Conservation (phyloP, 2,113 vertebrate genomes). For the pig (Sus scrofa) region T2T-Sscrofa CM000820.6:19630001-19630500, state of each 20-base stretch:
- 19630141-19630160: too few species aligned
- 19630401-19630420: not conserved
- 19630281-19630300: slow-evolving; percentile 2
- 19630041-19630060: too few species aligned
- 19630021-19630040: too few species aligned
- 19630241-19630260: not conserved
- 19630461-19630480: not conserved
- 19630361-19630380: not conserved
- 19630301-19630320: not conserved
- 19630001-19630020: too few species aligned
- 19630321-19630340: not conserved
- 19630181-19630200: slow-evolving; percentile 21
- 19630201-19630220: not conserved
- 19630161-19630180: too few species aligned
- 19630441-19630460: not conserved
- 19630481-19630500: not conserved
- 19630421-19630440: not conserved
- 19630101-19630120: too few species aligned
- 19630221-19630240: slow-evolving; percentile 1
- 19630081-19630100: too few species aligned
- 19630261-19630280: not conserved
- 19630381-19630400: not conserved
- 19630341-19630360: not conserved
- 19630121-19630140: too few species aligned
- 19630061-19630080: too few species aligned